Conservation (phyloP, 2,888 invertebrate species). For the Agonopterix alstromeriana region DNA sequence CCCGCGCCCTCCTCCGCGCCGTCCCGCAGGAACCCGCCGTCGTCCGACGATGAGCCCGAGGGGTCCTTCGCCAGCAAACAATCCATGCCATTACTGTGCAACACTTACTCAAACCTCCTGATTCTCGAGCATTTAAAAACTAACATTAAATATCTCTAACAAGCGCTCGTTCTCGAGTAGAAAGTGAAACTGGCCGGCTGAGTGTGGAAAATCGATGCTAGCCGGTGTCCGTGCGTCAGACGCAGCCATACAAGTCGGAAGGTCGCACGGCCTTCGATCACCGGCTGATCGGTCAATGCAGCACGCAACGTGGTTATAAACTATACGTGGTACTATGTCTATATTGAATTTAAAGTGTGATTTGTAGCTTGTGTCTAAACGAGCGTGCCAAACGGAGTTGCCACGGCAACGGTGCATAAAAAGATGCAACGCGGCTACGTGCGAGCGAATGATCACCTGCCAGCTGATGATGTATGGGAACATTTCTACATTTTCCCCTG, state of each 20-base stretch:
- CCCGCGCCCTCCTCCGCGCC: conserved; percentile 48
- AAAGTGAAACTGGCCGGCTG: conserved; percentile 55
- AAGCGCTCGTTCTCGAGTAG: conserved; percentile 40
- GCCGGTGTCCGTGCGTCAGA: conserved; percentile 41
- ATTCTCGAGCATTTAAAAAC: background rate
- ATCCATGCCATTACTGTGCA: conserved; percentile 38
- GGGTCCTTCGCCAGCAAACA: conserved; percentile 62
- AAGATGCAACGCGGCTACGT: conserved; percentile 2
- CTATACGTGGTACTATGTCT: conserved; percentile 5
- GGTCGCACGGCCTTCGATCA: conserved; percentile 50
- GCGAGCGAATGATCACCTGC: conserved; percentile 57
- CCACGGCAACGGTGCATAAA: conserved; percentile 9
- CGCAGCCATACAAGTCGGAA: conserved; percentile 42
- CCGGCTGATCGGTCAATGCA: conserved; percentile 28
- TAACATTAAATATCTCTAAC: conserved; percentile 5
- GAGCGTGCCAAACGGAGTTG: conserved; percentile 8
- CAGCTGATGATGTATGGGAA: conserved; percentile 65
- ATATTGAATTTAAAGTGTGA: background rate
- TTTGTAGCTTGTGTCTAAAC: background rate
- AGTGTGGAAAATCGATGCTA: conserved; percentile 61
- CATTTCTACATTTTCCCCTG: conserved; percentile 61
- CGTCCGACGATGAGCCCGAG: conserved; percentile 73
- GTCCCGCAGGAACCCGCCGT: conserved; percentile 65
- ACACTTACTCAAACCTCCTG: background rate
- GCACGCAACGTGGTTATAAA: conserved; percentile 33